Percentiles rank a stretch among this genome's conserved stretches.
These are phyloP conservation scores for Tipula lateralis DNA, from an alignment of 2,888 invertebrate species.

Conservation along the genomic window DNA sequence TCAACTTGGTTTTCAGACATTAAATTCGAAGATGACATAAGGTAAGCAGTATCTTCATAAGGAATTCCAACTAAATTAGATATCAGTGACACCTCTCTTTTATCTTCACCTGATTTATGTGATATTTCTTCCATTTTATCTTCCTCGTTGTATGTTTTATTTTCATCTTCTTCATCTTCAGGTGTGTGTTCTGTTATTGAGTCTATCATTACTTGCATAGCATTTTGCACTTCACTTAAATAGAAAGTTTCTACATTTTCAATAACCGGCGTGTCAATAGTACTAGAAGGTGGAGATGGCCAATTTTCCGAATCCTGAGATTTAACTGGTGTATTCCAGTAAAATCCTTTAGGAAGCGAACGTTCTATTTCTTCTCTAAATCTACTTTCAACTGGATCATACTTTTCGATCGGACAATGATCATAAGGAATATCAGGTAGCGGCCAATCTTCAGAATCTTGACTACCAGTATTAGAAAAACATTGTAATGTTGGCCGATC, in stretches of 20 bases:
- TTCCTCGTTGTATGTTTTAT: slow-evolving; percentile 38
- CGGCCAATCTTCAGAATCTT: slow-evolving; percentile 73
- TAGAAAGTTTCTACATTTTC: slow-evolving; percentile 77
- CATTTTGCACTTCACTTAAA: slow-evolving; percentile 71
- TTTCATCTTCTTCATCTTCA: slow-evolving; percentile 56
- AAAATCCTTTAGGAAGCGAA: slow-evolving; percentile 47
- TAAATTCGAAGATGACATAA: slow-evolving; percentile 44
- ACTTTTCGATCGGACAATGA: slow-evolving; percentile 41
- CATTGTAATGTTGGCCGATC: slow-evolving; percentile 46
- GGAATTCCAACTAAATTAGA: slow-evolving; percentile 38
- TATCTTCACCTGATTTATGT: slow-evolving; percentile 29
- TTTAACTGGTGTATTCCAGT: slow-evolving; percentile 48
- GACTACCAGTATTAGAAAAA: slow-evolving; percentile 57
- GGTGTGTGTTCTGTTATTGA: slow-evolving; percentile 60
- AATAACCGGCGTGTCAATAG: slow-evolving; percentile 65
- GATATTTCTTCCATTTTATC: slow-evolving; percentile 46
- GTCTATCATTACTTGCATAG: slow-evolving; percentile 70
- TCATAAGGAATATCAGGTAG: slow-evolving; percentile 64
- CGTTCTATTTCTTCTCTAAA: slow-evolving; percentile 46
- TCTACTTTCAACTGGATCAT: slow-evolving; percentile 36
- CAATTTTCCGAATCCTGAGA: slow-evolving; percentile 73
- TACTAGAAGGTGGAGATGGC: slow-evolving; percentile 73
- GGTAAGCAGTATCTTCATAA: slow-evolving; percentile 47
- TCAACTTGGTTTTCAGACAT: slow-evolving; percentile 34
- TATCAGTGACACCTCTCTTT: slow-evolving; percentile 45